Base-by-base conservation (phyloP, 2,888 invertebrate genomes). In the Drosophila meridiana region DNA sequence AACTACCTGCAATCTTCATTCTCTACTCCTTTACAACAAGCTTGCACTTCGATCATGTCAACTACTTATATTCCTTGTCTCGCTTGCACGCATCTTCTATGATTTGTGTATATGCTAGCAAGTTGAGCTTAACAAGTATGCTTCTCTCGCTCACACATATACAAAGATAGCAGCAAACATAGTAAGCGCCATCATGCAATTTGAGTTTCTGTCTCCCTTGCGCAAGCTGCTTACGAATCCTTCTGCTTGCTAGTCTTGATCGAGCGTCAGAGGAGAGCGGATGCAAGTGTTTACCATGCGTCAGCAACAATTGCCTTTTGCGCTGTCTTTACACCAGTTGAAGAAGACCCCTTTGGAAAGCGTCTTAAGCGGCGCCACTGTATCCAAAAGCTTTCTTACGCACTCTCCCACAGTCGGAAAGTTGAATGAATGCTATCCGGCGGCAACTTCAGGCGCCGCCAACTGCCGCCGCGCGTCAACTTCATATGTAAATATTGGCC, bases 401-500 rank as follows among this genome's bases (percentile, higher is more conserved):
- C 73, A 53, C 78, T 76, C 89, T 76, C 67, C 66, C 65, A 61
- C 69, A 48, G 69, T 59, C 66, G 71, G 66, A 72, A 47, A 80
- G 76, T 74, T 89, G 86, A 82, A 87, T 88, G 86, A 78, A 85
- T 76, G 75, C 48, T 42, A 64, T 77, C 58, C 71, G 67, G 72
- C 78, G 72, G 62, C 80, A 78, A 78, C 78, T 78, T 77, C 71
- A 78, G 47, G 34, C 42, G 69, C 52, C 40, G 36, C 69, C 59
- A 76, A 81, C 69, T 69, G 80, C 82, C 78, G 66, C 80, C 64
- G 68, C 78, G 65, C 67, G 66, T 48, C 68, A 83, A 87, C 85
- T 92, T 84, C 80, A 86, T 61, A 66, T 79, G 91, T 90, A 91
- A 92, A 91, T 90, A 87, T 70, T 81, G 61, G 62, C 71, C 55